Conservation (phyloP, 2,888 invertebrate genomes). For the Parnassius glacialis region DNA sequence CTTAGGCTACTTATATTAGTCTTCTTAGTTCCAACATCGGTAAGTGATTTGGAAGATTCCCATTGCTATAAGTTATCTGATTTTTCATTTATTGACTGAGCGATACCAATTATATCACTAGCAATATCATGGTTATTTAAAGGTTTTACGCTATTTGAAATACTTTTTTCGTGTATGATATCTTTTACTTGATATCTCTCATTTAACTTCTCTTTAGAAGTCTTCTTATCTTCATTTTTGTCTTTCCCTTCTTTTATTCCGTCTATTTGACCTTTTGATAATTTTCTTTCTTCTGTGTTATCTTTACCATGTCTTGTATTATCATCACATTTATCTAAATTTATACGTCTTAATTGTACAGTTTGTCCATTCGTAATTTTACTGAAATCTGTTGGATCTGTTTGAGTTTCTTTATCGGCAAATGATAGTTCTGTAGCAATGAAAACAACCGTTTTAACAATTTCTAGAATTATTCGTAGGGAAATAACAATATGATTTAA, state of each 20-base stretch:
- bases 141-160: constrained; percentile 30
- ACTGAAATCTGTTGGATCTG: constrained; percentile 58
- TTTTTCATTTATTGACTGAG: constrained; percentile 45
- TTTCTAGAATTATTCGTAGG: neutral
- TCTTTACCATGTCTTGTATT: constrained; percentile 23
- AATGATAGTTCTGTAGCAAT: constrained; percentile 49
- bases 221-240: constrained; percentile 36
- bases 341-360: constrained; percentile 34
- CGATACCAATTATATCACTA: constrained; percentile 21
- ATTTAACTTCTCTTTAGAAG: constrained; percentile 42
- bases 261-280: constrained; percentile 32
- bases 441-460: neutral
- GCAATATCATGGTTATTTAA: constrained; percentile 27
- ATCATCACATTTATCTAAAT: constrained; percentile 33
- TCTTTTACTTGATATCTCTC: constrained; percentile 31
- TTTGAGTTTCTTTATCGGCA: constrained; percentile 66
- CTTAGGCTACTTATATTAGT: constrained; percentile 51
- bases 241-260: constrained; percentile 31
- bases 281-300: constrained; percentile 36
- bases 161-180: neutral
- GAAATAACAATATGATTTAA: too few species aligned
- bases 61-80: constrained; percentile 69
- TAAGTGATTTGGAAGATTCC: constrained; percentile 61
- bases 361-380: constrained; percentile 60
- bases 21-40: constrained; percentile 47